These are phyloP conservation scores for Allygus modestus DNA, from an alignment of 2,888 invertebrate genomes.

Conservation along the genomic window DNA sequence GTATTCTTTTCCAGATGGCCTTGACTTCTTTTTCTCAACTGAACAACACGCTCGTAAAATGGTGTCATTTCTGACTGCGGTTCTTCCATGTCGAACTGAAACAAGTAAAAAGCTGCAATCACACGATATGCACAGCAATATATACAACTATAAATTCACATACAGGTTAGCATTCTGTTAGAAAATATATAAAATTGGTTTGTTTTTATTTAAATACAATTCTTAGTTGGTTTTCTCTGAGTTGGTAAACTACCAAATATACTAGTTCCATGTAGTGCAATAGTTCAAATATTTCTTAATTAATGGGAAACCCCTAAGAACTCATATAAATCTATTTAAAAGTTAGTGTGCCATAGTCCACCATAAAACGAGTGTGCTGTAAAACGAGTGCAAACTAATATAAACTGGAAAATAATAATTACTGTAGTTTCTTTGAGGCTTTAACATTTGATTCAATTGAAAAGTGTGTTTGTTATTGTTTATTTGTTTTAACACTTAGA, in stretches of 20 bases:
- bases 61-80: constrained; percentile 93
- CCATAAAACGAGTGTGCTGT: too few relatives aligned
- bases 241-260: background rate
- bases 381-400: too few relatives aligned
- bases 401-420: too few relatives aligned
- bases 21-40: constrained; percentile 96
- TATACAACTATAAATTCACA: constrained; percentile 97
- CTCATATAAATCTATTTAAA: too few relatives aligned
- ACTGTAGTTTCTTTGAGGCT: too few relatives aligned
- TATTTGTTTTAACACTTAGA: too few relatives aligned
- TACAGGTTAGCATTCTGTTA: constrained; percentile 76
- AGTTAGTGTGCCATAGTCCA: too few relatives aligned
- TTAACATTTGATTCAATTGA: too few relatives aligned
- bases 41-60: constrained; percentile 96
- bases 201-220: background rate
- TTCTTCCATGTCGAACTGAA: constrained; percentile 92
- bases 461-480: too few relatives aligned
- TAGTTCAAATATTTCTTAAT: too few relatives aligned
- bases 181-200: background rate
- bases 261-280: too few relatives aligned
- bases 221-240: background rate
- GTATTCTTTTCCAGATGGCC: constrained; percentile 83
- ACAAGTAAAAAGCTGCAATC: constrained; percentile 97
- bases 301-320: too few relatives aligned
- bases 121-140: constrained; percentile 97